phyloP scores from a whole-genome alignment of 2,113 vertebrate species.

The Steatornis caripensis region DNA sequence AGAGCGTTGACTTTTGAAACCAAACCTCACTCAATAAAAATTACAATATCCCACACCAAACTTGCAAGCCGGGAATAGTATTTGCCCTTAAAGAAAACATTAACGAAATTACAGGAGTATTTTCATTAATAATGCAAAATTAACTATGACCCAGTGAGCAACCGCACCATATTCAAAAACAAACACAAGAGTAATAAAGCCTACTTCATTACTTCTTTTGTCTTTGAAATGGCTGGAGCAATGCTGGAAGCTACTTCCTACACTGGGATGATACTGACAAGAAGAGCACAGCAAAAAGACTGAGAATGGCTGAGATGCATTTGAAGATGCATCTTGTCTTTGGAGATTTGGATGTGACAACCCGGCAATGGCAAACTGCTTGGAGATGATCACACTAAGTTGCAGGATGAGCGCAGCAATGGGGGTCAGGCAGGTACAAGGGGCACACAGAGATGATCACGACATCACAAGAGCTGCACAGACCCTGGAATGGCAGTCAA shows the following conservation, averaged over 20 bases:
- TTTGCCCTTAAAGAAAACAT: not conserved
- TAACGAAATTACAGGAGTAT: not conserved
- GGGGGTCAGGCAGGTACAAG: not conserved
- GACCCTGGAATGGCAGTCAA: not conserved
- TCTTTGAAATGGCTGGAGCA: not conserved
- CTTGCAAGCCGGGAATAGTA: not conserved
- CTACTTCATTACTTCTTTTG: not conserved
- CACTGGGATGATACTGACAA: not conserved
- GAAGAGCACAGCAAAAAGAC: accelerated
- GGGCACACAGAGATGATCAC: accelerated
- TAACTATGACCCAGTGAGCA: not conserved
- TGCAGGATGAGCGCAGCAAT: not conserved
- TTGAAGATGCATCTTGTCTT: not conserved
- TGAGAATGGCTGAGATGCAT: not conserved
- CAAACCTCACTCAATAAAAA: not conserved
- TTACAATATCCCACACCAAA: not conserved
- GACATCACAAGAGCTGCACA: not conserved
- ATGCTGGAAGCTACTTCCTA: not conserved
- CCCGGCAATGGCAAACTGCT: not conserved
- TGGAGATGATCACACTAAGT: accelerated
- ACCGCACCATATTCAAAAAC: not conserved
- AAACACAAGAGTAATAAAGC: not conserved
- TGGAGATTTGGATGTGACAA: not conserved
- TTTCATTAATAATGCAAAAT: not conserved
- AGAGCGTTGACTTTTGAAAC: not conserved